Percentiles rank a stretch among this genome's conserved stretches.
These are phyloP conservation scores for Lepidothrix coronata DNA, from an alignment of 2,113 vertebrate species.

Conservation along the genomic window DNA sequence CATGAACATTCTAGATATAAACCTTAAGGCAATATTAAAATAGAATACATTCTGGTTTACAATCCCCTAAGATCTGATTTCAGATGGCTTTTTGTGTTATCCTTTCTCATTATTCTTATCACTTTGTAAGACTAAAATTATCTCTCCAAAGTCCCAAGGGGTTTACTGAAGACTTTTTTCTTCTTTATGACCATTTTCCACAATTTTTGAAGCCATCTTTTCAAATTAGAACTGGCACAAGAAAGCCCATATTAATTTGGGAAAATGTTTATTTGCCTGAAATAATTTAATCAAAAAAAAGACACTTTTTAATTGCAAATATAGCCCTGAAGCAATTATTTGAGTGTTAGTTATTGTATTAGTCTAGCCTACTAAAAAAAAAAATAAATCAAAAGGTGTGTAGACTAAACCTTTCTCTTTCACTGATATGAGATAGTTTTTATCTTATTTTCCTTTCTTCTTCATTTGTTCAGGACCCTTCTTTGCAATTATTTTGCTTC, in stretches of 20 bases:
- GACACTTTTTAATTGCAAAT: neutral
- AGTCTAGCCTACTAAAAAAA: neutral
- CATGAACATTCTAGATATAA: neutral
- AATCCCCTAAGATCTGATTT: neutral
- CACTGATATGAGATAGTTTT: neutral
- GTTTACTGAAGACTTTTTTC: neutral
- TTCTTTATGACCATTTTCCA: neutral
- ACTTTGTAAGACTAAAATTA: neutral
- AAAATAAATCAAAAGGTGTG: neutral
- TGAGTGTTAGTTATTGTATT: neutral
- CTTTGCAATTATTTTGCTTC: neutral
- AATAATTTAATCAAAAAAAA: neutral
- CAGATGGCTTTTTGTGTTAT: neutral
- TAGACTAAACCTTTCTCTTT: neutral
- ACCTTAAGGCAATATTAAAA: neutral
- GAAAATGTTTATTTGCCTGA: neutral
- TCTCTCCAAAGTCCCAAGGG: neutral
- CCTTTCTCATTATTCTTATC: neutral
- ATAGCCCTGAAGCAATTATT: neutral
- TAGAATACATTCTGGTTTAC: neutral
- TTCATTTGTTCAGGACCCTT: neutral
- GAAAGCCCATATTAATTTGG: neutral
- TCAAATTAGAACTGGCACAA: neutral
- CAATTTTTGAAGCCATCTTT: neutral
- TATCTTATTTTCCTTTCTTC: neutral